Percentiles rank a stretch among this genome's conserved stretches.
Evolutionary conservation across 2,797 vertebrate species (phyloP).

Genomic region (Gallinago nigripennis): DNA sequence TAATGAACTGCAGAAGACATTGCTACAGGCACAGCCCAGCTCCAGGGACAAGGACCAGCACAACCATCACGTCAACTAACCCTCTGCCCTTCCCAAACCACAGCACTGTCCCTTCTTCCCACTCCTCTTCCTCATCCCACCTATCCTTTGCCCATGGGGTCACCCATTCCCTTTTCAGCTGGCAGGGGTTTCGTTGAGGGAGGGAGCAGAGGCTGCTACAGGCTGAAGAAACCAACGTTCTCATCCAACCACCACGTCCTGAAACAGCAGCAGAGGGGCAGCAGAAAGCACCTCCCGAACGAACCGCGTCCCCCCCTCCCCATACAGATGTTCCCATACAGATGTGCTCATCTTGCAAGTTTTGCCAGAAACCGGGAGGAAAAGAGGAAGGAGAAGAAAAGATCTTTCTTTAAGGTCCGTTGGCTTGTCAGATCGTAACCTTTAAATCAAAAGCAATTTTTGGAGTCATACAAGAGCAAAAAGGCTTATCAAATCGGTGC

Average conservation of each 20-base stretch:
- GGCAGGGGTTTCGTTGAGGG: not conserved
- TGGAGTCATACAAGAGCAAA: not conserved
- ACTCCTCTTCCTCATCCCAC: not conserved
- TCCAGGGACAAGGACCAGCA: not conserved
- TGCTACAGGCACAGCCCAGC: not conserved
- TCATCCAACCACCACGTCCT: fast-evolving
- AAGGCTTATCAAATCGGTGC: not conserved
- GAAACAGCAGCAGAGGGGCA: not conserved
- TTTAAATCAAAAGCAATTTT: slow-evolving; percentile 37
- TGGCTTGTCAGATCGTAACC: slow-evolving; percentile 28
- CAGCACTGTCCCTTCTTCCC: fast-evolving
- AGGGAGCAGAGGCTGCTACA: not conserved
- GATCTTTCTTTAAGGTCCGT: not conserved
- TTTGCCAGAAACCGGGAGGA: not conserved
- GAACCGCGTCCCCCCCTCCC: not conserved
- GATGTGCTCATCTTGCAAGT: not conserved
- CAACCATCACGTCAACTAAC: not conserved
- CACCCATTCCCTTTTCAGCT: not conserved
- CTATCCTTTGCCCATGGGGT: fast-evolving
- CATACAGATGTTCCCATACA: not conserved
- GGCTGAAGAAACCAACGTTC: not conserved
- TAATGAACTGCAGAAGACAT: not conserved
- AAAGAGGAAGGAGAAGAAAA: not conserved
- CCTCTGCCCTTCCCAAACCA: not conserved
- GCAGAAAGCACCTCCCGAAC: not conserved